Conservation (phyloP, 2,113 vertebrate species). For the Arizona elegans region DNA sequence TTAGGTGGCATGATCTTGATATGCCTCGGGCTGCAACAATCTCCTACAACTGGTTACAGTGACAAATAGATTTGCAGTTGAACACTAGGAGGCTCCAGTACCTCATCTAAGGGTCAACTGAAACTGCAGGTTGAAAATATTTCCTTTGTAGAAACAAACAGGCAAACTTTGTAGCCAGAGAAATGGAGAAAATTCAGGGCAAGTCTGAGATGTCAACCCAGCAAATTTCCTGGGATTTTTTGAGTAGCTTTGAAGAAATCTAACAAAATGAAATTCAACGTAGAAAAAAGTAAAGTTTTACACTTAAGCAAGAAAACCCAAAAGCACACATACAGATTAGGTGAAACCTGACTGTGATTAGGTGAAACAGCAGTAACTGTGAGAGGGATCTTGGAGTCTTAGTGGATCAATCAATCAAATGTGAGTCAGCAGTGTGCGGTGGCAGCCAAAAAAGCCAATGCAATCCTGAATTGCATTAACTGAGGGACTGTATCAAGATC, state of each 20-base stretch:
- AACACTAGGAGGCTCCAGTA: constrained; percentile 58
- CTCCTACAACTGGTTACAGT: background rate
- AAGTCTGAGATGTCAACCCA: background rate
- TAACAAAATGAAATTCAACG: no score
- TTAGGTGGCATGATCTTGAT: background rate
- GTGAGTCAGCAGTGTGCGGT: no score
- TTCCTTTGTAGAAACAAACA: fast-evolving
- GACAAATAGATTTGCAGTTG: background rate
- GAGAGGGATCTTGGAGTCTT: no score
- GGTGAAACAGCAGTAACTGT: no score
- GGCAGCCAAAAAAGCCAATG: no score
- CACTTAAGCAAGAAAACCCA: no score
- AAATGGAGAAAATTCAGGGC: background rate
- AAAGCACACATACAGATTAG: no score
- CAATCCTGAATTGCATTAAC: no score
- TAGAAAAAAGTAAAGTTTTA: no score
- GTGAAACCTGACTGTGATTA: no score
- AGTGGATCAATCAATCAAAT: no score
- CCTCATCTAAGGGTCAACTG: constrained; percentile 42
- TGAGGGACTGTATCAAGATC: no score
- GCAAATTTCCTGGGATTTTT: background rate
- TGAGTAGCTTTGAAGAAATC: background rate
- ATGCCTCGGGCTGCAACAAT: background rate
- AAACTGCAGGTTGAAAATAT: constrained; percentile 15
- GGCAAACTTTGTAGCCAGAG: background rate